Evolutionary conservation across 2,113 vertebrate genomes (phyloP).

Genomic region (Mesitornis unicolor): DNA sequence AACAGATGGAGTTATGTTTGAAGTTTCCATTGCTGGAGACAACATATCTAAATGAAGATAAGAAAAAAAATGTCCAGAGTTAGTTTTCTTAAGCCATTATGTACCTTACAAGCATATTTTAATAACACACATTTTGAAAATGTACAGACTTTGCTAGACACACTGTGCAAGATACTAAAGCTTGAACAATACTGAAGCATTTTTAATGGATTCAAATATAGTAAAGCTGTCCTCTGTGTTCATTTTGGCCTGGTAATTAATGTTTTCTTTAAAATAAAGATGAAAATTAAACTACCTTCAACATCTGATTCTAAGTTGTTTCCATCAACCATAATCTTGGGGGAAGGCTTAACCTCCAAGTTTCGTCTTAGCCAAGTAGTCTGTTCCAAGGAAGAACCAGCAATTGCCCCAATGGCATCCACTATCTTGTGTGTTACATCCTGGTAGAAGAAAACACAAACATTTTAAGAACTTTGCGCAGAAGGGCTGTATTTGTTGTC

Average conservation of each 20-base stretch:
- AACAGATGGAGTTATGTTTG: slow-evolving; percentile 93
- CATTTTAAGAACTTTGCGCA: not conserved
- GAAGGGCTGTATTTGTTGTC: not conserved
- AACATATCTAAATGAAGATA: slow-evolving; percentile 86
- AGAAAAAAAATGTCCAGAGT: not conserved
- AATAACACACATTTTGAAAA: not conserved
- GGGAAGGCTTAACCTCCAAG: slow-evolving; percentile 95
- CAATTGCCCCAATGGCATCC: slow-evolving; percentile 93
- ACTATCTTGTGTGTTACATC: slow-evolving; percentile 97
- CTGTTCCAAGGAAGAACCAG: slow-evolving; percentile 96
- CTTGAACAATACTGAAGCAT: not conserved
- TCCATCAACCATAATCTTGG: slow-evolving; percentile 94
- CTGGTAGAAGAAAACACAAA: slow-evolving; percentile 59
- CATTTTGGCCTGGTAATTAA: not conserved
- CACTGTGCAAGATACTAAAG: not conserved
- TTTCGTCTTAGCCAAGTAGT: slow-evolving; percentile 97
- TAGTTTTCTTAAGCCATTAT: not conserved
- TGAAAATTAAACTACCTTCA: slow-evolving; percentile 79
- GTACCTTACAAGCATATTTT: not conserved
- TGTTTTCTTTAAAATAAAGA: not conserved
- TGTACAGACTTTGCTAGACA: not conserved
- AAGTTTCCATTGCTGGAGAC: slow-evolving; percentile 91
- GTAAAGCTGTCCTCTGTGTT: not conserved
- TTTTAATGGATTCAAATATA: not conserved
- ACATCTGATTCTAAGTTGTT: slow-evolving; percentile 88